A percentile compares a stretch with the other conserved stretches of the same genome.
Evolutionary conservation across 92 coral and sea anemone genomes (phyloP).

Genomic region (Desmophyllum pertusum): DNA sequence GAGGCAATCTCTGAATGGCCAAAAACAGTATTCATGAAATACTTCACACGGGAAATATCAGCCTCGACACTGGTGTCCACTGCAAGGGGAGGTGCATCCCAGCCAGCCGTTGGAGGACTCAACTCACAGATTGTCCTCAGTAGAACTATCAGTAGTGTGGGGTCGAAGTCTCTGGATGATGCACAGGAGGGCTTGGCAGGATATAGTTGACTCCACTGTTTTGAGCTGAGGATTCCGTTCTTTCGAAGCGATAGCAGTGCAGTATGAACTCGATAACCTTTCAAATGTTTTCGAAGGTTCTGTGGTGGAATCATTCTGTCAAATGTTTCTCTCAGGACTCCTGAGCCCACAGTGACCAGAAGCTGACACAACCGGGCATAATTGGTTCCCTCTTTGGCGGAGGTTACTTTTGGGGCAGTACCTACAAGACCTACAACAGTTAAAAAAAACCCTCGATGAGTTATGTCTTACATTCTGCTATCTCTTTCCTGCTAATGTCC

Average conservation of each 20-base stretch:
- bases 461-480: no score
- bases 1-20: not conserved
- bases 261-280: not conserved
- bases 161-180: constrained; percentile 5
- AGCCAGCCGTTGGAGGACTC: constrained; percentile 23
- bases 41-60: constrained; percentile 12
- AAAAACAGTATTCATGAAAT: not conserved
- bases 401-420: no score
- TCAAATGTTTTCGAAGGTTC: not conserved
- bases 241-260: constrained; percentile 1
- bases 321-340: constrained; percentile 10
- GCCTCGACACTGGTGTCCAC: not conserved
- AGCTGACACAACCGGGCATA: constrained; percentile 5
- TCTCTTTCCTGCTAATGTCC: no score
- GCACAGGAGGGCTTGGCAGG: not conserved
- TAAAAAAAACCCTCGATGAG: not conserved
- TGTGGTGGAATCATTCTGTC: not conserved
- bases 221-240: not conserved
- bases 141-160: not conserved
- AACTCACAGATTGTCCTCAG: constrained; percentile 21
- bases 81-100: not conserved
- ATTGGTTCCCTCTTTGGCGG: not conserved
- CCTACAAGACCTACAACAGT: constrained; percentile 15
- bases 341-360: not conserved
- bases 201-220: constrained; percentile 11